Conservation (phyloP, 2,888 invertebrate species). For the Metacarcinus magister region DNA sequence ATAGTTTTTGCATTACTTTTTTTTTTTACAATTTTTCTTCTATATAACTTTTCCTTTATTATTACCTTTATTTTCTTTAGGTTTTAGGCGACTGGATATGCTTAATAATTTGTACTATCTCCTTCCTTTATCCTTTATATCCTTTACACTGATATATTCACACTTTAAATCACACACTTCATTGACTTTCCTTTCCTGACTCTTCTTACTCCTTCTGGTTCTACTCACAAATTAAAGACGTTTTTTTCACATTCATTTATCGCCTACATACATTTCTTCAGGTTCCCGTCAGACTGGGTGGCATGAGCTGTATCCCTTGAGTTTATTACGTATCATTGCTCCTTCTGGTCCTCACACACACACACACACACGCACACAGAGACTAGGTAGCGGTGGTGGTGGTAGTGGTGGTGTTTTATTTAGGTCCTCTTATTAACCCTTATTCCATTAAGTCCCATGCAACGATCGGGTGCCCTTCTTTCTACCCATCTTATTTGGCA, state of each 20-base stretch:
- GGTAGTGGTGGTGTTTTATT: not conserved
- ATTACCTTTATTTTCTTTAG: no score
- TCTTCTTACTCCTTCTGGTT: not conserved
- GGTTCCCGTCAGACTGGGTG: not conserved
- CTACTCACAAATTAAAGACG: not conserved
- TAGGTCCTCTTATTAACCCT: not conserved
- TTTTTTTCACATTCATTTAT: not conserved
- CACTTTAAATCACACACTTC: not conserved
- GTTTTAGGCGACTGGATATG: no score
- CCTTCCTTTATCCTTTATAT: not conserved
- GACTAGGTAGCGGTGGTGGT: no score
- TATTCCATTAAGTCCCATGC: conserved; percentile 30
- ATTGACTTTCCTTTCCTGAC: not conserved
- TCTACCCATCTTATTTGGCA: not conserved
- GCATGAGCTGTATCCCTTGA: not conserved
- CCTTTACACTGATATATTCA: not conserved
- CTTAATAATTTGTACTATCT: no score
- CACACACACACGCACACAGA: not conserved
- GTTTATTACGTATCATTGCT: not conserved
- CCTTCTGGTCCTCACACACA: not conserved
- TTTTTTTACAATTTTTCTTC: no score
- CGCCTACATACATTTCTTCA: not conserved
- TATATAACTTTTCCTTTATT: no score
- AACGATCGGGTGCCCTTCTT: not conserved
- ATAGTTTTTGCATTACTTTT: no score